These are phyloP conservation scores for Drosophila conformis DNA, from an alignment of 2,888 invertebrate species.

Conservation along the genomic window DNA sequence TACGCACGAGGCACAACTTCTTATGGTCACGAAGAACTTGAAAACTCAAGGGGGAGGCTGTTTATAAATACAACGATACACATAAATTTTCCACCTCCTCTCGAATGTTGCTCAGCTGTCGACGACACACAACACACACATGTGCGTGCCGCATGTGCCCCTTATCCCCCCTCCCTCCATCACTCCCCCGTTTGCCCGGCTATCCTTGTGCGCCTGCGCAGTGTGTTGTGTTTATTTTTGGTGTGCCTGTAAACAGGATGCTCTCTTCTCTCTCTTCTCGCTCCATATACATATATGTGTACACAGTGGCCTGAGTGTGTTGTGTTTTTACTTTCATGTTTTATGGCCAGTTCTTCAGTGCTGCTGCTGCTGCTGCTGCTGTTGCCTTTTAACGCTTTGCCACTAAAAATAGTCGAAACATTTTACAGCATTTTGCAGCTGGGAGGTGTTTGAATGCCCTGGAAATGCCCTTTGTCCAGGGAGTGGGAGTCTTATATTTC, in stretches of 20 bases:
- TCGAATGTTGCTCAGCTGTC: slow-evolving; percentile 33
- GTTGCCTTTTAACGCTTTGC: slow-evolving; percentile 38
- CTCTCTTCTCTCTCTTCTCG: slow-evolving; percentile 2
- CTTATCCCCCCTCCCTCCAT: background rate
- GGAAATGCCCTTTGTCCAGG: background rate
- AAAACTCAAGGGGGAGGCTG: slow-evolving; percentile 34
- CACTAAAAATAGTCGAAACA: slow-evolving; percentile 64
- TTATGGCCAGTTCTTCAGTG: slow-evolving; percentile 39
- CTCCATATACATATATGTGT: background rate
- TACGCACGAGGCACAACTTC: slow-evolving; percentile 18
- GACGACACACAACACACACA: slow-evolving; percentile 26
- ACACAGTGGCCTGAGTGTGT: slow-evolving; percentile 23
- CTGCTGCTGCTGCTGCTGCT: slow-evolving; percentile 7
- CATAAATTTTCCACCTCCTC: slow-evolving; percentile 42
- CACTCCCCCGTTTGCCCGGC: slow-evolving; percentile 8
- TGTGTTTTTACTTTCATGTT: slow-evolving; percentile 37
- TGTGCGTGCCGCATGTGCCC: slow-evolving; percentile 50
- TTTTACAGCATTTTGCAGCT: slow-evolving; percentile 56
- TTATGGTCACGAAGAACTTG: slow-evolving; percentile 16
- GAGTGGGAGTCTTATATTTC: background rate
- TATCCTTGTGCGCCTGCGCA: slow-evolving; percentile 54
- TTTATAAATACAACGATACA: slow-evolving; percentile 48
- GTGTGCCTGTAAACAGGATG: slow-evolving; percentile 53
- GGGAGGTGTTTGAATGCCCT: slow-evolving; percentile 37
- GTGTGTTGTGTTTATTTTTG: slow-evolving; percentile 49